Evolutionary conservation across 1,140 invertebrate species (phyloP).

Genomic region (Matsumurasca onukii): DNA sequence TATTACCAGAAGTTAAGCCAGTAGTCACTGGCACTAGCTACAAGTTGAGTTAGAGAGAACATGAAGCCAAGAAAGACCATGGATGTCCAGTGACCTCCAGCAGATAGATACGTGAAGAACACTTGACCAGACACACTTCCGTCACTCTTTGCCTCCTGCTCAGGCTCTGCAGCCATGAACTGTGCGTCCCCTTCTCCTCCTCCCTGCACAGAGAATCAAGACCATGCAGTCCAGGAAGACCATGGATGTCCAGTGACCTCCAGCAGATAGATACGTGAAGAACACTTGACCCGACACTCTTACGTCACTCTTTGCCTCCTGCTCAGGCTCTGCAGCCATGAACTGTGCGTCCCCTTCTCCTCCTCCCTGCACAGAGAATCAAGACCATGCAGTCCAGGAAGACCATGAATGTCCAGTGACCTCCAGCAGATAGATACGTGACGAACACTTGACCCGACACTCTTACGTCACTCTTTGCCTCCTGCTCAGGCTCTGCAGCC

Average conservation of each 20-base stretch:
- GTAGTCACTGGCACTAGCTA: constrained; percentile 70
- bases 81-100: constrained; percentile 61
- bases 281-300: constrained; percentile 57
- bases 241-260: constrained; percentile 60
- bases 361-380: too few species aligned
- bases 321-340: constrained; percentile 27
- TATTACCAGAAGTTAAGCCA: constrained; percentile 78
- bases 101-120: constrained; percentile 67
- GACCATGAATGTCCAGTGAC: constrained; percentile 57
- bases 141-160: constrained; percentile 38
- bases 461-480: constrained; percentile 44
- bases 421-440: constrained; percentile 68
- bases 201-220: constrained; percentile 22
- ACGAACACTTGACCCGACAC: constrained; percentile 57
- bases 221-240: constrained; percentile 50
- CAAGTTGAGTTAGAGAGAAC: constrained; percentile 64
- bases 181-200: constrained; percentile 17
- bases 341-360: too few species aligned
- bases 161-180: constrained; percentile 31
- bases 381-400: constrained; percentile 59
- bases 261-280: constrained; percentile 64
- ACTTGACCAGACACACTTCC: constrained; percentile 52
- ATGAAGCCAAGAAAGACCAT: constrained; percentile 58
- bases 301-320: constrained; percentile 43
- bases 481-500: constrained; percentile 29